Percentiles rank a stretch among this genome's conserved stretches.
These are phyloP conservation scores for Columba guinea DNA, from an alignment of 2,797 vertebrate species.

Conservation along the genomic window DNA sequence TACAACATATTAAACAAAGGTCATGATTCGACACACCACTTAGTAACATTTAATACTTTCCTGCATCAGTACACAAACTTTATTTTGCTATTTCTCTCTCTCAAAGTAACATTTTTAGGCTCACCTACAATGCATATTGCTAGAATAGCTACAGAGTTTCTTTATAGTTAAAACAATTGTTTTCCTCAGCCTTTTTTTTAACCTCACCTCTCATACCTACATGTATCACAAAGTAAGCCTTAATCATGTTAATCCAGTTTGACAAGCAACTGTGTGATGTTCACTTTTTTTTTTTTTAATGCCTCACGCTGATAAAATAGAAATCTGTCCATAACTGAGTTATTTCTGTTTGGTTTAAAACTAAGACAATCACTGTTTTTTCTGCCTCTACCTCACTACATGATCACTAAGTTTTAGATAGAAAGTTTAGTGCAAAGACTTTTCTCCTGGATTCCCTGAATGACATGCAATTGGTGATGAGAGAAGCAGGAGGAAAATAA, in stretches of 20 bases:
- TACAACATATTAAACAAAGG: background rate
- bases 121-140: background rate
- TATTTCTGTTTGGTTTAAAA: background rate
- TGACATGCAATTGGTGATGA: rapidly evolving
- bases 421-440: background rate
- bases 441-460: background rate
- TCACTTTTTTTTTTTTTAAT: background rate
- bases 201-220: background rate
- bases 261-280: background rate
- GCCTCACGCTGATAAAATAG: background rate
- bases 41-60: background rate
- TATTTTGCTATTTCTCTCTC: background rate
- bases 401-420: background rate
- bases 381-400: background rate
- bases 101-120: background rate
- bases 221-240: background rate
- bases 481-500: background rate
- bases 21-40: background rate
- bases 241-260: background rate
- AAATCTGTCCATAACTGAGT: background rate
- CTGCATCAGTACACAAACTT: background rate
- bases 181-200: background rate
- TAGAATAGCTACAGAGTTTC: background rate
- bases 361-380: background rate
- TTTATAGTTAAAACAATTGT: background rate